Conservation (phyloP, 2,113 vertebrate genomes). For the Carassius gibelio region DNA sequence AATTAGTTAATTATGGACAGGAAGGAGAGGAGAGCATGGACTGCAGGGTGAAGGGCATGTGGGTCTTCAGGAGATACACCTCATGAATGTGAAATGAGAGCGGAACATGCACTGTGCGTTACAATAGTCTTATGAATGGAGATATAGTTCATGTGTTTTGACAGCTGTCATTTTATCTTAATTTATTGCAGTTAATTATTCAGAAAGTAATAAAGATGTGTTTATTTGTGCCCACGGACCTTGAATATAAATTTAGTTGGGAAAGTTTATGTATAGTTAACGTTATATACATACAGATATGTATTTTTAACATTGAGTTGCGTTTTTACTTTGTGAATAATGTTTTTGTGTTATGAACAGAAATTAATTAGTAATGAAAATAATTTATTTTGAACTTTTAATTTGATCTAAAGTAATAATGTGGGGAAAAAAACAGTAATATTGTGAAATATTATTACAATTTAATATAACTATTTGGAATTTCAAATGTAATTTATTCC, state of each 20-base stretch:
- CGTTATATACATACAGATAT: no score
- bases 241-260: no score
- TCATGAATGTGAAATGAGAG: constrained; percentile 53
- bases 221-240: no score
- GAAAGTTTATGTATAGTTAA: no score
- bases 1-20: constrained; percentile 84
- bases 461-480: no score
- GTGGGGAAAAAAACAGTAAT: no score
- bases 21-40: constrained; percentile 65
- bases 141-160: not conserved
- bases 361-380: no score
- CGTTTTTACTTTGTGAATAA: not conserved
- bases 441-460: no score
- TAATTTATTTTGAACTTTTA: not conserved
- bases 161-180: not conserved
- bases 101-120: not conserved
- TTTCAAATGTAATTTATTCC: not conserved
- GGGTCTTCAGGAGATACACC: constrained; percentile 29
- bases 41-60: constrained; percentile 56
- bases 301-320: not conserved
- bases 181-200: not conserved
- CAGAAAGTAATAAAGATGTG: not conserved
- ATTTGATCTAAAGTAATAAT: not conserved
- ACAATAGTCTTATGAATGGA: not conserved
- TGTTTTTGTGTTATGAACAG: not conserved